Percentiles rank a stretch among this genome's conserved stretches.
Conservation (phyloP, 2,888 invertebrate genomes). For the Diarsia brunnea region DNA sequence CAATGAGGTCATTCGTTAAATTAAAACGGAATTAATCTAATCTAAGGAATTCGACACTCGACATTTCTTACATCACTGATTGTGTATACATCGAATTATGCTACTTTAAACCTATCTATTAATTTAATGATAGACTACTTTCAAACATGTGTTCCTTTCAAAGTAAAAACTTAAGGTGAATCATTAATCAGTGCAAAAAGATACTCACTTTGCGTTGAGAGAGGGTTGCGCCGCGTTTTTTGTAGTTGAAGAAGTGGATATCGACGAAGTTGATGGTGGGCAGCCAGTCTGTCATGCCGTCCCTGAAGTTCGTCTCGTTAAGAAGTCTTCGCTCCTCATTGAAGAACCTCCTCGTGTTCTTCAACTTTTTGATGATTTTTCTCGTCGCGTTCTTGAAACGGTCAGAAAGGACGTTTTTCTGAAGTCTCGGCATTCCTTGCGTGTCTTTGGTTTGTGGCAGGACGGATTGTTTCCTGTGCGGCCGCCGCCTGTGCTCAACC, state of each 20-base stretch:
- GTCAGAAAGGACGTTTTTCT: constrained; percentile 75
- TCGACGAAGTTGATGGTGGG: constrained; percentile 86
- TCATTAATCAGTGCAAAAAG: constrained; percentile 54
- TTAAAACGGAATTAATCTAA: constrained; percentile 61
- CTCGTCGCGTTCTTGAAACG: constrained; percentile 80
- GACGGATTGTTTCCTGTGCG: constrained; percentile 71
- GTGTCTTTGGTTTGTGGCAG: constrained; percentile 79
- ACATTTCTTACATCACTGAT: constrained; percentile 58
- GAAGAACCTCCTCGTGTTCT: constrained; percentile 82
- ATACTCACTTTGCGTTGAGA: constrained; percentile 84
- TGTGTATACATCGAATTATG: constrained; percentile 34
- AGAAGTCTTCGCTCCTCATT: constrained; percentile 78
- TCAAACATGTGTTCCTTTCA: constrained; percentile 48
- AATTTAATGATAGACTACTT: constrained; percentile 60
- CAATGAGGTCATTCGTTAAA: constrained; percentile 64
- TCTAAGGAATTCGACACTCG: constrained; percentile 63
- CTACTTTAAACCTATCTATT: constrained; percentile 55
- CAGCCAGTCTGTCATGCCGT: constrained; percentile 85
- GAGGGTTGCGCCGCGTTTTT: constrained; percentile 74
- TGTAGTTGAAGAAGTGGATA: constrained; percentile 83
- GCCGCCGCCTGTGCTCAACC: constrained; percentile 70
- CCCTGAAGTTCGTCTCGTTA: constrained; percentile 82
- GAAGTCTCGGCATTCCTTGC: constrained; percentile 69
- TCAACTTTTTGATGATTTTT: constrained; percentile 83
- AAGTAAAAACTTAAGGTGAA: constrained; percentile 44